These are phyloP conservation scores for Eulimnadia texana DNA, from an alignment of 1,140 invertebrate species.

Conservation along the genomic window DNA sequence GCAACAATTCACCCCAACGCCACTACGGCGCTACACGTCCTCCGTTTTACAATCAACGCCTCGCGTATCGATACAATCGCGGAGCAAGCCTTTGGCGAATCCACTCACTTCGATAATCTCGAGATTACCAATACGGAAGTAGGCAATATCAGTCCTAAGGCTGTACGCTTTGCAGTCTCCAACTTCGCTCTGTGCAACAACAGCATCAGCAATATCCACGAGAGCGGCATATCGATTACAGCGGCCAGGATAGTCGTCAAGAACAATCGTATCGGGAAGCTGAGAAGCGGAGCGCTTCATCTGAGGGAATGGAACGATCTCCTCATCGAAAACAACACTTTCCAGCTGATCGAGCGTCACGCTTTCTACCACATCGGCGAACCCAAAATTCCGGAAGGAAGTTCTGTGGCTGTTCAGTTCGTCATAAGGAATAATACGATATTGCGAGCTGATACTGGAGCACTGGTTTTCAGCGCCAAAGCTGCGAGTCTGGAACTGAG, in stretches of 20 bases:
- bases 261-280: slow-evolving; percentile 5
- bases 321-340: slow-evolving; percentile 13
- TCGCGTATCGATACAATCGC: slow-evolving; percentile 7
- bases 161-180: background rate
- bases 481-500: background rate
- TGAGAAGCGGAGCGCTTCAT: background rate
- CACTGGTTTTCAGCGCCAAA: slow-evolving; percentile 6
- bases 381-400: background rate
- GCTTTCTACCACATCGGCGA: slow-evolving; percentile 13
- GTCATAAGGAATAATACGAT: slow-evolving; percentile 3
- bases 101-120: slow-evolving; percentile 1
- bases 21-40: slow-evolving; percentile 2
- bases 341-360: slow-evolving; percentile 4
- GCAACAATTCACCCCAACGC: slow-evolving; percentile 6
- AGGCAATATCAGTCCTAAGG: background rate
- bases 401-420: background rate
- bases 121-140: slow-evolving; percentile 4
- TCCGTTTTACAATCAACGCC: background rate
- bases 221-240: slow-evolving; percentile 3
- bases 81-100: background rate
- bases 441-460: slow-evolving; percentile 5
- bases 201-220: background rate
- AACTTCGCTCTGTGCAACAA: background rate
- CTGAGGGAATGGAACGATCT: slow-evolving; percentile 12
- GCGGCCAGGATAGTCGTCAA: background rate